A percentile compares a stretch with the other conserved stretches of the same genome.
Evolutionary conservation across 2,888 invertebrate genomes (phyloP).

Genomic region (Aporophyla nigra): DNA sequence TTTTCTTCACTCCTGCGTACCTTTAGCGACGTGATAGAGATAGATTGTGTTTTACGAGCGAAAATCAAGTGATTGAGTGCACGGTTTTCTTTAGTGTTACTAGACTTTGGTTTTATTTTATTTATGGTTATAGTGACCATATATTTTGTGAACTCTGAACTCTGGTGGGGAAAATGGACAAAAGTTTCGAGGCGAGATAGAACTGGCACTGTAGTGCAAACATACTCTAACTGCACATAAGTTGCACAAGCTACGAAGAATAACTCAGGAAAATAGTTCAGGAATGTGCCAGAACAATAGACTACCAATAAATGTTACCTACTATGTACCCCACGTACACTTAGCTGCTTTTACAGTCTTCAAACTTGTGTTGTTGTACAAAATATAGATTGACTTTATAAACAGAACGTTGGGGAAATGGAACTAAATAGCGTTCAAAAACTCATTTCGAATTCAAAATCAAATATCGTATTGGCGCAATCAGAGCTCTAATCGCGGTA

Average conservation of each 20-base stretch:
- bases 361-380: background rate
- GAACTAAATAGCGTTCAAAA: constrained; percentile 21
- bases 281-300: background rate
- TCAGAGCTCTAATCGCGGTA: constrained; percentile 21
- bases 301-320: constrained; percentile 12
- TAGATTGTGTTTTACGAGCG: constrained; percentile 65
- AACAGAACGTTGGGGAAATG: background rate
- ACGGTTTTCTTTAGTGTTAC: constrained; percentile 59
- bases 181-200: background rate
- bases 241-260: constrained; percentile 4
- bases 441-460: constrained; percentile 35
- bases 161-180: background rate
- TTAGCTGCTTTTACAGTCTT: background rate
- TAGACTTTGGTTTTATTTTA: constrained; percentile 52
- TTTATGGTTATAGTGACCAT: constrained; percentile 27
- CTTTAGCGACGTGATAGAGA: constrained; percentile 69
- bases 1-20: constrained; percentile 59
- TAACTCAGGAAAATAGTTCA: constrained; percentile 19
- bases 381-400: constrained; percentile 17
- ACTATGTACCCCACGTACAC: background rate
- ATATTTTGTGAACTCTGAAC: constrained; percentile 18
- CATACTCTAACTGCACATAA: constrained; percentile 1
- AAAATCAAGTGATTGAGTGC: constrained; percentile 69
- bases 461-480: constrained; percentile 19
- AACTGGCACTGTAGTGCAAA: constrained; percentile 14